phyloP scores from a whole-genome alignment of 2,797 vertebrate genomes.

The Lepilemur ruficaudatus region DNA sequence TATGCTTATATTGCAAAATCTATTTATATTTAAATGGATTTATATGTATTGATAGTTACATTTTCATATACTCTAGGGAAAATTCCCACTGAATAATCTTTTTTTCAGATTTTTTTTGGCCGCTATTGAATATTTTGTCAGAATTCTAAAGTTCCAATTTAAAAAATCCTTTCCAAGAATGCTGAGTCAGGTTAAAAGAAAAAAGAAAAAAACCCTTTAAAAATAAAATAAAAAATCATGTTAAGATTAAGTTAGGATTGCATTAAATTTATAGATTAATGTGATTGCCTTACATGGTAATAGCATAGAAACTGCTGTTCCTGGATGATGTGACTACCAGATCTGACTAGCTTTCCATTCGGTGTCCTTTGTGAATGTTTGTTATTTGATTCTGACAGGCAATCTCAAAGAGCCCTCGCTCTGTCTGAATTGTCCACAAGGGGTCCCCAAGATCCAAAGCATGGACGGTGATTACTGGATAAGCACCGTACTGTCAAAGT shows the following conservation, averaged over 20 bases:
- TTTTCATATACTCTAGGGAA: not conserved
- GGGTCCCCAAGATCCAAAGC: not conserved
- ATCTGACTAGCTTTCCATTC: not conserved
- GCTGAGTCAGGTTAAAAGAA: not conserved
- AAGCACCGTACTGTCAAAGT: not conserved
- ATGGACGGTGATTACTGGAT: not conserved
- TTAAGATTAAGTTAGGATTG: not conserved
- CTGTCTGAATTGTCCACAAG: not conserved
- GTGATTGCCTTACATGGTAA: not conserved
- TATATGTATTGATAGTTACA: not conserved
- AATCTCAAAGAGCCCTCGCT: not conserved
- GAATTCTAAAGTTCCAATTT: conserved; percentile 19
- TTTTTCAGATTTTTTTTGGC: not conserved
- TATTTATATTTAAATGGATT: not conserved
- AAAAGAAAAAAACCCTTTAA: not conserved
- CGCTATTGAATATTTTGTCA: not conserved
- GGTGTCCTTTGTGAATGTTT: not conserved
- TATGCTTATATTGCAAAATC: not conserved
- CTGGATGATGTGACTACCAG: not conserved
- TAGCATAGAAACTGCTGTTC: not conserved
- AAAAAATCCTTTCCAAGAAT: not conserved
- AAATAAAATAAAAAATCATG: not conserved
- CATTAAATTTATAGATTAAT: not conserved
- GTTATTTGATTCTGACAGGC: not conserved
- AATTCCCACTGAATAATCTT: not conserved